These are phyloP conservation scores for Luscinia luscinia DNA, from an alignment of 2,797 vertebrate species.

Conservation along the genomic window DNA sequence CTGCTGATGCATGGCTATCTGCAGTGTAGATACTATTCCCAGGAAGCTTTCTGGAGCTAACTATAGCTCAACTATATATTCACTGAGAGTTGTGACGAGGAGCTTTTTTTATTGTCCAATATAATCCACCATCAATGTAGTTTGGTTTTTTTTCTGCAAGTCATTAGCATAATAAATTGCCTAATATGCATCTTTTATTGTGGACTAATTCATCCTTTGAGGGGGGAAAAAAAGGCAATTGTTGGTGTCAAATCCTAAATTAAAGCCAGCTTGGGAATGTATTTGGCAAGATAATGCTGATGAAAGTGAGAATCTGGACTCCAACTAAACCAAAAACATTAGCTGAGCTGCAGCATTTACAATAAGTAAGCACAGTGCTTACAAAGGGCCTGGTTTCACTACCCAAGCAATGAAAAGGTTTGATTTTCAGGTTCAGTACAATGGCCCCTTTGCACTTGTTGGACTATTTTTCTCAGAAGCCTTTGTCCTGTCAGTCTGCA, in stretches of 20 bases:
- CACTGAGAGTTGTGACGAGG: neutral
- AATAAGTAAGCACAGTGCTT: constrained; percentile 15
- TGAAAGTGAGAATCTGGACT: constrained; percentile 24
- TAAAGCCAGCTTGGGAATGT: constrained; percentile 44
- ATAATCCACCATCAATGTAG: constrained; percentile 27
- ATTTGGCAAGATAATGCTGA: constrained; percentile 46
- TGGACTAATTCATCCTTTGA: constrained; percentile 53
- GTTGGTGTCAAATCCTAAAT: constrained; percentile 38
- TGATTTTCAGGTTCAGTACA: neutral
- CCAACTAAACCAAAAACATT: constrained; percentile 15
- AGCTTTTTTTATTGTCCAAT: neutral
- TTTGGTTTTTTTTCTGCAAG: constrained; percentile 44
- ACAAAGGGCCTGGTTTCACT: neutral
- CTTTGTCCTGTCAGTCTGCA: neutral
- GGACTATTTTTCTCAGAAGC: neutral
- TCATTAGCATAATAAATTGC: constrained; percentile 62
- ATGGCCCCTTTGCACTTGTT: neutral
- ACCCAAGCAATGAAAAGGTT: neutral
- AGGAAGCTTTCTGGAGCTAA: constrained; percentile 1
- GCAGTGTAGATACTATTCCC: neutral
- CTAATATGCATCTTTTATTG: constrained; percentile 36
- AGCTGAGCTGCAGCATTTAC: neutral
- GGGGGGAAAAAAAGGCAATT: neutral
- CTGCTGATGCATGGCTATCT: neutral
- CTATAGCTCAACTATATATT: neutral